phyloP scores from a whole-genome alignment of 1,140 invertebrate species.

The Hydropsyche tenuis region DNA sequence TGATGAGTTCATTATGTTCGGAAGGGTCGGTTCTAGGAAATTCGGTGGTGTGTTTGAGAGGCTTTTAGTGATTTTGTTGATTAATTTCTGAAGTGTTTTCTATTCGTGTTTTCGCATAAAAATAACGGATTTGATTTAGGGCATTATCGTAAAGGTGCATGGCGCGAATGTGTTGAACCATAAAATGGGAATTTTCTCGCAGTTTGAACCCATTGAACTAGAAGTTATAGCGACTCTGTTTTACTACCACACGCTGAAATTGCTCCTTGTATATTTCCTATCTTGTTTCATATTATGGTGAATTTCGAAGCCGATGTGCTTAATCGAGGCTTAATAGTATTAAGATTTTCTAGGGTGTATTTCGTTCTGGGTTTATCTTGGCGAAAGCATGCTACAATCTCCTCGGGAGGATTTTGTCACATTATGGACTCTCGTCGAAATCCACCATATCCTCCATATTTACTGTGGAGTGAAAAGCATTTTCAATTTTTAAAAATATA shows the following conservation, averaged over 20 bases:
- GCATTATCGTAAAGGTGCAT: slow-evolving; percentile 1
- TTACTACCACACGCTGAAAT: neutral
- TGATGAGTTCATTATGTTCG: too few species aligned
- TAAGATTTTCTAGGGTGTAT: neutral
- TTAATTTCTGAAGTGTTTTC: too few species aligned
- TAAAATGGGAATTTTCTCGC: slow-evolving; percentile 7
- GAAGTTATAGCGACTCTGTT: neutral
- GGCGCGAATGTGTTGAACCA: neutral
- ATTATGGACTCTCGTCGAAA: neutral
- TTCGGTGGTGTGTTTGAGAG: too few species aligned
- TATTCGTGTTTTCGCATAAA: too few species aligned
- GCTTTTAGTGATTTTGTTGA: too few species aligned
- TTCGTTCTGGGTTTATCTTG: slow-evolving; percentile 12
- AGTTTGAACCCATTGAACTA: neutral
- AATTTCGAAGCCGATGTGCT: too few species aligned
- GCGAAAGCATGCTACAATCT: neutral
- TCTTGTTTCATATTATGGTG: too few species aligned
- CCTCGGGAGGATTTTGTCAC: neutral
- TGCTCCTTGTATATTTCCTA: neutral
- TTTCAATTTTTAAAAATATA: too few species aligned
- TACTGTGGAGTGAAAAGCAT: neutral
- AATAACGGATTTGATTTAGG: neutral
- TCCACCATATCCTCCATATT: neutral
- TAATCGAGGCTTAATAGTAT: too few species aligned
- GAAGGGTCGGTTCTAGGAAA: too few species aligned